These are phyloP conservation scores for Phrynocephalus vlangalii DNA, from an alignment of 2,797 vertebrate genomes.

Conservation along the genomic window DNA sequence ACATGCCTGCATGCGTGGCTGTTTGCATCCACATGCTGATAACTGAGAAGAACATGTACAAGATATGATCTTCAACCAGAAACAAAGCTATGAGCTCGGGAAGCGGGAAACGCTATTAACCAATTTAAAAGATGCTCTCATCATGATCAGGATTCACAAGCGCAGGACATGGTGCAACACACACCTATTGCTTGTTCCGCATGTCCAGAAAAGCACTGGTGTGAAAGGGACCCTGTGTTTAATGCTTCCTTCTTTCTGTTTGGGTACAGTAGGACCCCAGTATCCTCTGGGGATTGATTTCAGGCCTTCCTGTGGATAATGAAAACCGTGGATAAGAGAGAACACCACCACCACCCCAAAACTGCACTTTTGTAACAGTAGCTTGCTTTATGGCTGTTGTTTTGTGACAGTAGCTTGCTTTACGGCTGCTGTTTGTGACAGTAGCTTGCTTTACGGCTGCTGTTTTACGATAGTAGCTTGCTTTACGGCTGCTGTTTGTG, in stretches of 20 bases:
- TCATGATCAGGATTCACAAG: not conserved
- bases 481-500: too few species aligned
- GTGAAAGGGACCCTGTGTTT: not conserved
- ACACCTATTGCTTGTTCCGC: not conserved
- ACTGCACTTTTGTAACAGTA: too few species aligned
- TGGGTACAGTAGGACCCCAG: not conserved
- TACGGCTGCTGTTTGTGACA: too few species aligned
- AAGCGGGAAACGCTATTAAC: not conserved
- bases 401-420: too few species aligned
- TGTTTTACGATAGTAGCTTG: too few species aligned
- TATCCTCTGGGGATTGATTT: too few species aligned
- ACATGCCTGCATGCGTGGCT: not conserved
- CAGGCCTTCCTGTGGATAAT: too few species aligned
- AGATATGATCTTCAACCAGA: not conserved
- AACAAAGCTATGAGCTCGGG: fast-evolving
- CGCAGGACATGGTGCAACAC: not conserved
- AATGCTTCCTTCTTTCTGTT: not conserved
- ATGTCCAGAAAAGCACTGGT: not conserved
- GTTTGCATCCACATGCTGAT: not conserved
- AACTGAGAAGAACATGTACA: not conserved
- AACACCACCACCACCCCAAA: too few species aligned
- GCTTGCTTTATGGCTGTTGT: too few species aligned
- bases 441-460: too few species aligned
- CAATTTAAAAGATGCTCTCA: not conserved
- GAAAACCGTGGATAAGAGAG: too few species aligned